A percentile compares a stretch with the other conserved stretches of the same genome.
phyloP scores from a whole-genome alignment of 2,888 invertebrate species.

The Drosophila demipolita region DNA sequence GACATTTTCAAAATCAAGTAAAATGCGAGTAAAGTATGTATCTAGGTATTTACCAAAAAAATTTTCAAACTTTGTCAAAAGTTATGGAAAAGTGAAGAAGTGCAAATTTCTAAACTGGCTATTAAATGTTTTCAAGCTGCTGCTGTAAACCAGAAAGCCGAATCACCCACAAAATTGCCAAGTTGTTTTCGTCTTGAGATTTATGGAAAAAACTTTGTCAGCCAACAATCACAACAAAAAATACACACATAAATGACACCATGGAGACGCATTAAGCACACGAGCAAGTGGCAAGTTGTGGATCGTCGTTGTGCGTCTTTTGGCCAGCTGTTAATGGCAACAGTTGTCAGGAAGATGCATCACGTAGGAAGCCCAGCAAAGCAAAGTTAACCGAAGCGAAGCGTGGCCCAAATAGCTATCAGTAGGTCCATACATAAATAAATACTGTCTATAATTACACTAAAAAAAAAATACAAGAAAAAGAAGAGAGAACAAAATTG shows the following conservation, averaged over 20 bases:
- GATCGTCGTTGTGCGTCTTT: slow-evolving; percentile 33
- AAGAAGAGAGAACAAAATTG: neutral
- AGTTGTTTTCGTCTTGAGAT: slow-evolving; percentile 44
- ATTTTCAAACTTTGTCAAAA: neutral
- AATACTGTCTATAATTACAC: slow-evolving; percentile 13
- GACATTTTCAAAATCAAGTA: neutral
- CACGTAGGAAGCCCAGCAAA: slow-evolving; percentile 35
- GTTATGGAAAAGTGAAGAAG: neutral
- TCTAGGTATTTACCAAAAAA: neutral
- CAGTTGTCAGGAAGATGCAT: slow-evolving; percentile 66
- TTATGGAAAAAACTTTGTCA: slow-evolving; percentile 69
- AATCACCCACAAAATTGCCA: slow-evolving; percentile 57
- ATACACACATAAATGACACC: slow-evolving; percentile 57
- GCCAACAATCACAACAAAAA: slow-evolving; percentile 36
- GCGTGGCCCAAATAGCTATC: slow-evolving; percentile 26
- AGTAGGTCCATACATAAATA: slow-evolving; percentile 53
- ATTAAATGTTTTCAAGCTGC: slow-evolving; percentile 41
- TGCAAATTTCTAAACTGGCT: slow-evolving; percentile 22
- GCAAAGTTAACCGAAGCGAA: neutral
- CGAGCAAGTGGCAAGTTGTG: slow-evolving; percentile 53
- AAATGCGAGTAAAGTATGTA: neutral
- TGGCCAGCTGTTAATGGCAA: slow-evolving; percentile 78
- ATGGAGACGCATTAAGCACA: slow-evolving; percentile 71
- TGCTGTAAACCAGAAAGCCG: slow-evolving; percentile 52
- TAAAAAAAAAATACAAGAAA: neutral